Percentiles rank a stretch among this genome's conserved stretches.
Conservation (phyloP, 2,113 vertebrate species). For the Halichoeres trimaculatus region DNA sequence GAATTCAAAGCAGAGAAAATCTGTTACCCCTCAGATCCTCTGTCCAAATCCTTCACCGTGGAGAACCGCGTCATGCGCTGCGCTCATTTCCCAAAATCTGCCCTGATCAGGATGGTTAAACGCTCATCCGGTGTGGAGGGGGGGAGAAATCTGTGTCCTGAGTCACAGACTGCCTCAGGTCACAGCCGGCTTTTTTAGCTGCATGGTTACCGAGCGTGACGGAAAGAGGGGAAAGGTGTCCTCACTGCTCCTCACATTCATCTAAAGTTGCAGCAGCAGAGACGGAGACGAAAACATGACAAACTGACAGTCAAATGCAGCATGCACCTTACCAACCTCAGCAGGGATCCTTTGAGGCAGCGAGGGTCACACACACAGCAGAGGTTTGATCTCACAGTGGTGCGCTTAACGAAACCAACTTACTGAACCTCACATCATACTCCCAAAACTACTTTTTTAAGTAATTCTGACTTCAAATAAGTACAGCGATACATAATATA, state of each 20-base stretch:
- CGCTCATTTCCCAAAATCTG: constrained; percentile 42
- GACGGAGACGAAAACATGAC: constrained; percentile 28
- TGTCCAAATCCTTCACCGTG: constrained; percentile 16
- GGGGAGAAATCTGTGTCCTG: neutral
- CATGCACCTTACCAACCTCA: constrained; percentile 10
- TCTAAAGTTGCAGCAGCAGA: constrained; percentile 53
- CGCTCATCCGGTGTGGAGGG: neutral
- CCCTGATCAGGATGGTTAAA: constrained; percentile 45
- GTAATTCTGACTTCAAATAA: too few species aligned
- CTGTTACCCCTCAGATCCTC: neutral
- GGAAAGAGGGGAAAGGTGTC: constrained; percentile 41
- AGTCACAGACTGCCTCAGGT: constrained; percentile 19
- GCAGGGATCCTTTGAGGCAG: constrained; percentile 23
- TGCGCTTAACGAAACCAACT: neutral
- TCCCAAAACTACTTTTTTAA: too few species aligned
- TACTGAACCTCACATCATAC: neutral
- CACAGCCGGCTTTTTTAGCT: constrained; percentile 13
- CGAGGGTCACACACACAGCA: constrained; percentile 9
- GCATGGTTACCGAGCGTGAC: constrained; percentile 29
- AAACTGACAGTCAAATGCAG: constrained; percentile 34
- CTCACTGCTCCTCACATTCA: constrained; percentile 34
- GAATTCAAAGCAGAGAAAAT: constrained; percentile 16
- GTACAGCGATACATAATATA: too few species aligned
- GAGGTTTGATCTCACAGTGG: neutral
- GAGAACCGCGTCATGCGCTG: constrained; percentile 16